phyloP scores from a whole-genome alignment of 2,888 invertebrate species.

The Tiphia femorata region DNA sequence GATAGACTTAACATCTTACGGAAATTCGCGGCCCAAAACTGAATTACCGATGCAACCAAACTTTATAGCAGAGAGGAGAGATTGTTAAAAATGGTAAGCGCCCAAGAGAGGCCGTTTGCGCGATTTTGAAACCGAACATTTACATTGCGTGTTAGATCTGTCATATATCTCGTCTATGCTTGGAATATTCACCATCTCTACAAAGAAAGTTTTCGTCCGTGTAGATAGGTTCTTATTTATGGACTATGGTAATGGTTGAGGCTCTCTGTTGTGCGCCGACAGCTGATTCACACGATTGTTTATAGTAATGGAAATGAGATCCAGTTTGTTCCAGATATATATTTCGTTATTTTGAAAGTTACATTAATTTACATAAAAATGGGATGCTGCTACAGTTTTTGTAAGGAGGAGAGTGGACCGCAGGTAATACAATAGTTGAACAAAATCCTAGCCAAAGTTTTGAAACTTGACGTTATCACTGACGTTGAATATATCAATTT shows the following conservation, averaged over 20 bases:
- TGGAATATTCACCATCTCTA: no score
- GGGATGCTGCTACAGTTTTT: slow-evolving; percentile 77
- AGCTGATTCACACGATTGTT: slow-evolving; percentile 52
- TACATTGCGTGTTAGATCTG: no score
- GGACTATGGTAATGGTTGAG: slow-evolving; percentile 12
- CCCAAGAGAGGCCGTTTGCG: no score
- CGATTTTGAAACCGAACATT: no score
- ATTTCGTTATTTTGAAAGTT: slow-evolving; percentile 6
- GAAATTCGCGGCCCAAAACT: no score
- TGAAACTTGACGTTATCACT: slow-evolving; percentile 27
- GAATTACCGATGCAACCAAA: no score
- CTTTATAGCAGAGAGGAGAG: no score
- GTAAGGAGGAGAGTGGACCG: slow-evolving; percentile 78
- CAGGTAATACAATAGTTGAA: slow-evolving; percentile 71
- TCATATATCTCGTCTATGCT: no score
- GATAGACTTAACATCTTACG: no score
- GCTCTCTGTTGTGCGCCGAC: slow-evolving; percentile 30
- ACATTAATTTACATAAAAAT: slow-evolving; percentile 32
- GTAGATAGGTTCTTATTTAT: slow-evolving; percentile 30
- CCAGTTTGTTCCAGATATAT: slow-evolving; percentile 23
- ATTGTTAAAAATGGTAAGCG: no score
- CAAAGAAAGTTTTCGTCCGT: no score
- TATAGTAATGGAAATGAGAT: slow-evolving; percentile 44
- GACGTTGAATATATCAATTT: slow-evolving; percentile 9
- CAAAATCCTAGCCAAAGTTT: slow-evolving; percentile 5